Evolutionary conservation across 2,113 vertebrate genomes (phyloP), one percentile per base, ranked within the genome.

Genomic region (Nestor notabilis): DNA sequence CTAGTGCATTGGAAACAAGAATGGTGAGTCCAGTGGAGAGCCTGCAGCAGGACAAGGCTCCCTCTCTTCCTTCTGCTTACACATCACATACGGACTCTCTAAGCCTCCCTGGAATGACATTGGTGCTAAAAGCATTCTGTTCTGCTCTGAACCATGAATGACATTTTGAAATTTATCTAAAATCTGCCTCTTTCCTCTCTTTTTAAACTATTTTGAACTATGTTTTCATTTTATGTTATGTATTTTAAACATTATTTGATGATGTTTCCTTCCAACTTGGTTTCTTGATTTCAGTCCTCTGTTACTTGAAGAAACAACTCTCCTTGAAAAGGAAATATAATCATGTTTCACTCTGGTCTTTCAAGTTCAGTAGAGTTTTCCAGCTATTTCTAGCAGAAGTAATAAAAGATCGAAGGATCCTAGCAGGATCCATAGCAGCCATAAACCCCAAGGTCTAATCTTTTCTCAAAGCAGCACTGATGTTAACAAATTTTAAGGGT

Each of bases 21-120:
- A 13, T 1, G 9, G 14, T 35, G 46, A 2, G 2, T 65, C 21
- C 71, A 61, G 44, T 0, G 1, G 18, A 28, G 31, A 76, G 33
- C 58, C 52, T 53, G 44, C 2, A 4, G 66, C 61, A 71, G 23
- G 21, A 3, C 31, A 3, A 14, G 12, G 15, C 46, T 52, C 13
- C 31, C 27, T 75, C n/a, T 52, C 27, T 65, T 29, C 7, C 28
- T 75, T 65, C 60, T 41, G 37, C 4, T 1, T 44, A 27, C 43
- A 10, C 20, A 56, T 7, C 28, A 9, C 3, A 2, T 46, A 11
- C 0, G 0, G 53, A 39, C 27, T 55, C 58, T 25, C 43, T 24
- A 12, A 72, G 60, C 28, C 41, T 61, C 46, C 55, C 46, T 31
- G 60, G 37, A 74, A 61, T 9, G 21, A 39, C 10, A 4, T 0